Base-by-base conservation (phyloP, 2,888 invertebrate genomes). In the Entomobrya multifasciata region DNA sequence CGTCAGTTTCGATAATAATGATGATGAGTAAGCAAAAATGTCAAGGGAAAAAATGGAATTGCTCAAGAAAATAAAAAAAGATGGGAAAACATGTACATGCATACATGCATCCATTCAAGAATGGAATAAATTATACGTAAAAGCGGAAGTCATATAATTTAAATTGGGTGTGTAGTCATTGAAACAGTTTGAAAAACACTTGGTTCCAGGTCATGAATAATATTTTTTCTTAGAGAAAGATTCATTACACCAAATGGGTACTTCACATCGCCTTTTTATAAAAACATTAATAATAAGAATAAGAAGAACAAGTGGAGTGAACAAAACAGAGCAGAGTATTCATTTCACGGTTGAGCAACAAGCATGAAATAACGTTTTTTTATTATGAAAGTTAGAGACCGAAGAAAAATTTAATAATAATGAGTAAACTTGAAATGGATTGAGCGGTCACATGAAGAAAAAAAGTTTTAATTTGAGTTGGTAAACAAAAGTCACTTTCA, bases 261-360 rank as follows among this genome's bases (percentile, higher is more conserved):
- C 8, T 36, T 36, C 36, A 8, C 8, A 8, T 36, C 4, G 4
- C 4, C 4, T 36, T 6, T 49, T 5, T 15, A 8, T n/a, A 44
- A 22, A 67, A 36, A 8, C 62, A 36, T 36, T 67, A 67, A 67
- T 25, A 25, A 49, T 49, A 36, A 36, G 5, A n/a, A 49, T 49
- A n/a, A 49, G 25, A 57, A 22, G 5, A 25, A n/a, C n/a, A n/a
- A n/a, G n/a, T n/a, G n/a, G n/a, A n/a, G n/a, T n/a, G n/a, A n/a
- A n/a, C n/a, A n/a, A n/a, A n/a, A 22, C 22, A 22, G 20, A 44
- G 41, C 41, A 20, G 22, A 20, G 20, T 8, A 47, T 77, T 87
- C 81, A 87, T 87, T 87, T 87, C 87, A 87, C 67, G 87, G 87
- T 87, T 87, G 87, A 70, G 77, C 87, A 87, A 44, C 57, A 87